These are phyloP conservation scores for Cephalopachus bancanus DNA, from an alignment of 2,797 vertebrate genomes.

Conservation along the genomic window DNA sequence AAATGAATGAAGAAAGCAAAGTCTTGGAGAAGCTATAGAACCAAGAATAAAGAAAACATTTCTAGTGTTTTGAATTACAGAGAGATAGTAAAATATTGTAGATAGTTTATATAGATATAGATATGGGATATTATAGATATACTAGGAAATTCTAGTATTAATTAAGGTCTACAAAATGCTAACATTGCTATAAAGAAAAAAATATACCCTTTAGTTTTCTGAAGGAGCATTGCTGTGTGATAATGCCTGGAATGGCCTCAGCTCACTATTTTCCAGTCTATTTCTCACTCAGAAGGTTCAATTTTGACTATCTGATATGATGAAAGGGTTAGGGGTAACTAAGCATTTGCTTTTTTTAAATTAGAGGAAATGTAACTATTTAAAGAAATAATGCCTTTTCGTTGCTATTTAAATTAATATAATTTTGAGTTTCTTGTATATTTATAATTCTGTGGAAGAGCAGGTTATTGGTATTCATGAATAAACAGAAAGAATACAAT, in stretches of 20 bases:
- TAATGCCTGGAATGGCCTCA: neutral
- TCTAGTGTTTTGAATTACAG: neutral
- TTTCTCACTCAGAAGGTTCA: neutral
- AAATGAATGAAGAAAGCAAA: neutral
- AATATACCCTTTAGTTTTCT: neutral
- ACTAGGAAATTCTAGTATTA: neutral
- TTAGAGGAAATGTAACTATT: neutral
- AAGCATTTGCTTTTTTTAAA: slow-evolving; percentile 4
- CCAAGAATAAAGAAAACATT: neutral
- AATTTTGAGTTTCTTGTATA: neutral
- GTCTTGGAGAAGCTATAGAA: neutral
- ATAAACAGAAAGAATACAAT: neutral
- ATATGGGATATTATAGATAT: neutral
- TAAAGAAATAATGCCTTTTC: neutral
- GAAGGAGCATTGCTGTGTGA: neutral
- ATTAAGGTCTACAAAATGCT: neutral
- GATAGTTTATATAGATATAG: neutral
- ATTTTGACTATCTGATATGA: neutral
- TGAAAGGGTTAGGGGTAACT: neutral
- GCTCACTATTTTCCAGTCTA: neutral
- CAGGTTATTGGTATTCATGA: neutral
- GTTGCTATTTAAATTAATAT: neutral
- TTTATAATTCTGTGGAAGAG: neutral
- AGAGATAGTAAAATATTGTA: neutral
- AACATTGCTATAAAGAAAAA: neutral